Evolutionary conservation across 2,113 vertebrate genomes (phyloP), one percentile per base, ranked within the genome.

Genomic region (Ciconia boyciana): DNA sequence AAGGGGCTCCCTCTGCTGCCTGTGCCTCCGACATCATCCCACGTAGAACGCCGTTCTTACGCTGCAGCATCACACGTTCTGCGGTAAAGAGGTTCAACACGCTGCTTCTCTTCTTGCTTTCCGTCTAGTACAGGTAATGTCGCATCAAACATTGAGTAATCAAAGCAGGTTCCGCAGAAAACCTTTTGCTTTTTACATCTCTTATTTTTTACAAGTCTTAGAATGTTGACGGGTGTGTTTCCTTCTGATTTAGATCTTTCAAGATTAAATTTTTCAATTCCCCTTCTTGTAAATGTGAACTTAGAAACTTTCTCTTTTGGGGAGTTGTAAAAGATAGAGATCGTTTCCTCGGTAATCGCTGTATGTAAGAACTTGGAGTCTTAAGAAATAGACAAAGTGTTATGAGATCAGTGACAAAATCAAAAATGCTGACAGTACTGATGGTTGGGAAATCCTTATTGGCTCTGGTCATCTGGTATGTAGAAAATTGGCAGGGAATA

Each of bases 221-320:
- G n/a, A 21, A 1, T 20, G 17, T 2, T 24, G 36, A 1, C 1
- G 3, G 36, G 6, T 4, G 0, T 17, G 28, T 90, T 82, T 58
- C 69, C 60, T 71, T 78, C 43, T 4, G 28, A 41, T n/a, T 51
- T 49, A 62, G 19, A 1, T 43, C 13, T 68, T 61, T 13, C 31
- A 10, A 34, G 61, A 44, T 55, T 5, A 14, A 49, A 11, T 66
- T 46, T 60, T 70, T 49, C 7, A 1, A 2, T 78, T 89, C 46
- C 54, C 9, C n/a, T 81, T 80, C 62, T n/a, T 48, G 21, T 52
- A 55, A 29, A 43, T 0, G 2, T 16, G 32, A 72, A 18, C 9
- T 60, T 15, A 4, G 26, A 70, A 49, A 44, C 65, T 48, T 62
- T 66, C n/a, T 77, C 8, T n/a, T 81, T 31, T 29, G 34, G 57